Percentiles rank a stretch among this genome's conserved stretches.
These are phyloP conservation scores for Etheostoma spectabile DNA, from an alignment of 2,113 vertebrate species.

Conservation along the genomic window DNA sequence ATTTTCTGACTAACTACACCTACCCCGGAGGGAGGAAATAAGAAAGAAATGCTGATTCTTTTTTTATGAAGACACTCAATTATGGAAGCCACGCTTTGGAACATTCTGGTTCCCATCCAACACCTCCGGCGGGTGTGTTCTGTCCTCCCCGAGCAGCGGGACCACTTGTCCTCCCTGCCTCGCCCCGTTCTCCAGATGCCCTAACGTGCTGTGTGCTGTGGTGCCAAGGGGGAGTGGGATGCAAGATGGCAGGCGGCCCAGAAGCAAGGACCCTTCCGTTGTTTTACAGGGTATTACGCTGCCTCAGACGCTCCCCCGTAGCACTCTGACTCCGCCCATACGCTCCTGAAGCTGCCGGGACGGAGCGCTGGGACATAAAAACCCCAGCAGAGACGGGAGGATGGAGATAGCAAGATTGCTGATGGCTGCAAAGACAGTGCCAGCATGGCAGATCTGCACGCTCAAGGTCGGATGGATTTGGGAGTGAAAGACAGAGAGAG, in stretches of 20 bases:
- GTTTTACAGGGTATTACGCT: constrained; percentile 76
- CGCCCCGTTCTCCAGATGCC: constrained; percentile 29
- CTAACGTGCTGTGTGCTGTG: constrained; percentile 26
- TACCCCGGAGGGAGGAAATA: constrained; percentile 17
- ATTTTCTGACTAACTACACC: constrained; percentile 57
- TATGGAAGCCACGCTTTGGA: constrained; percentile 56
- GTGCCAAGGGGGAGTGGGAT: constrained; percentile 18
- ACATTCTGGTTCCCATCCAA: constrained; percentile 44
- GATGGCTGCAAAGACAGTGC: constrained; percentile 18
- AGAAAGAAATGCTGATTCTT: constrained; percentile 40
- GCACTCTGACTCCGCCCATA: constrained; percentile 63
- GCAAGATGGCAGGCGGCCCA: constrained; percentile 43
- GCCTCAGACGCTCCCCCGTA: constrained; percentile 62
- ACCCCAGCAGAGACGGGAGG: constrained; percentile 8
- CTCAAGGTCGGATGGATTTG: constrained; percentile 33
- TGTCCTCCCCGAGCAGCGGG: constrained; percentile 18
- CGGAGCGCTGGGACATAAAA: constrained; percentile 25
- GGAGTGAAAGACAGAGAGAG: constrained; percentile 32
- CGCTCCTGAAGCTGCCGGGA: constrained; percentile 50
- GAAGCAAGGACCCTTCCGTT: constrained; percentile 50
- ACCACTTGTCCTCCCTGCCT: constrained; percentile 43
- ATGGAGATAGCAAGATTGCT: constrained; percentile 34
- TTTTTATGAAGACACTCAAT: constrained; percentile 46
- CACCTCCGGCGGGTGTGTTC: constrained; percentile 20
- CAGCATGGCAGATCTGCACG: constrained; percentile 33